Base-by-base conservation (phyloP, 2,888 invertebrate genomes). In the Troides helena region DNA sequence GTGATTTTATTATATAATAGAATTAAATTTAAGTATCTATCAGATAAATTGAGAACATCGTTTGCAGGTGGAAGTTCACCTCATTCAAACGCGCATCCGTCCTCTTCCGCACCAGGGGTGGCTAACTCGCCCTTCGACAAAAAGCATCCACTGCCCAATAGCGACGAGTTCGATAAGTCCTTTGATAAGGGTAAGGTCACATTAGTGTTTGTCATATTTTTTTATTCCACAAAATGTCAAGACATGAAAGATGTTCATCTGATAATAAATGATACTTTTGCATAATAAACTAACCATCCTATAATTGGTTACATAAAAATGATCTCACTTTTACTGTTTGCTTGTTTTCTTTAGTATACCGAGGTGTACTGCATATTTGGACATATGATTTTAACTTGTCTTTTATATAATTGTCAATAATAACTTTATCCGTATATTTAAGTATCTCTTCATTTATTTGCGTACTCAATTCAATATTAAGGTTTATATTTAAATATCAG, bases 101-200 rank as follows among this genome's bases (percentile, higher is more conserved):
- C 83, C 4, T 77, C 81, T 1, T 79, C 84, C 1, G 76, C 78
- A 10, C 46, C 57, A 23, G 71, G 78, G 5, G 76, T 80, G 2
- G 79, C 81, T 0, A 80, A 77, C 58, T 80, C 85, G 7, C 82
- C 88, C 2, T 85, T 86, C 68, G 88, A 89, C 74, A 89, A 89
- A 80, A 90, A 90, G 61, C 90, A 89, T 69, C 71, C 82, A 12
- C 80, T 80, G 23, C 80, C 82, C 59, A 79, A 79, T 53, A 77
- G 73, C n/a, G 92, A 92, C 58, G 92, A 92, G 59, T 87, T 92
- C 36, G 92, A 92, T 77, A 92, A 92, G 76, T 86, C 81, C 0
- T 92, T 92, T 73, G 92, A 92, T 74, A 90, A 91, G 83, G 92
- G 92, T 92, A 71, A 76, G 69, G 12, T 23, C 23, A 58, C 23